Evolutionary conservation across 2,888 invertebrate genomes (phyloP).

Genomic region (Hirtodrosophila trivittata): DNA sequence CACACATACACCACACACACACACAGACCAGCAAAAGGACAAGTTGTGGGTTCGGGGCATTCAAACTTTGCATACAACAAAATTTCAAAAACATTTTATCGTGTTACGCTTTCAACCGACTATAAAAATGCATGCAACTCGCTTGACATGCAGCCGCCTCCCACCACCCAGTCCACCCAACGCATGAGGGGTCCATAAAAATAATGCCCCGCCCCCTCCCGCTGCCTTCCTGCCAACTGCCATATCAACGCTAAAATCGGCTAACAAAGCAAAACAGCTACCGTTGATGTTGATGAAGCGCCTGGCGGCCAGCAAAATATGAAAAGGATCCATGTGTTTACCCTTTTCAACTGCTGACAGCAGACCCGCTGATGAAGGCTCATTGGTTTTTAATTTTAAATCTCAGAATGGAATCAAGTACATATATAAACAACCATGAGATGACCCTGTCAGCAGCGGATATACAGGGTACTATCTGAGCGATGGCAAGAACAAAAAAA

Average conservation of each 20-base stretch:
- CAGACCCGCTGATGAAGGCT: conserved; percentile 46
- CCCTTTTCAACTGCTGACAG: conserved; percentile 70
- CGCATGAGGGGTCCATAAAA: conserved; percentile 43
- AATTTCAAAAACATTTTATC: conserved; percentile 73
- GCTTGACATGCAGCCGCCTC: conserved; percentile 51
- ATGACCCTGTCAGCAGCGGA: too few relatives aligned
- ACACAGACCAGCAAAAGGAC: conserved; percentile 43
- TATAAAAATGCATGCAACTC: conserved; percentile 72
- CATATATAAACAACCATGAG: background rate
- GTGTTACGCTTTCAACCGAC: conserved; percentile 73
- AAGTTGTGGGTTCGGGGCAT: conserved; percentile 66
- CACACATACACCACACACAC: conserved; percentile 14
- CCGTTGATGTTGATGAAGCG: conserved; percentile 53
- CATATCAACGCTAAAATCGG: conserved; percentile 63
- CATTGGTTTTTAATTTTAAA: conserved; percentile 71
- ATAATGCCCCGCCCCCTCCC: conserved; percentile 44
- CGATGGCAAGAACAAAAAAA: too few relatives aligned
- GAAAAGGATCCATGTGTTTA: conserved; percentile 38
- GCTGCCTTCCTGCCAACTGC: conserved; percentile 7
- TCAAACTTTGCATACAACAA: conserved; percentile 66
- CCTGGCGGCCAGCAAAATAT: conserved; percentile 28
- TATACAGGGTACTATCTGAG: too few relatives aligned
- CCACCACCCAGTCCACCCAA: background rate
- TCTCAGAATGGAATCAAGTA: conserved; percentile 25
- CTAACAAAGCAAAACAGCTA: conserved; percentile 52